phyloP scores from a whole-genome alignment of 1,140 invertebrate species.

The Telenomus remus region DNA sequence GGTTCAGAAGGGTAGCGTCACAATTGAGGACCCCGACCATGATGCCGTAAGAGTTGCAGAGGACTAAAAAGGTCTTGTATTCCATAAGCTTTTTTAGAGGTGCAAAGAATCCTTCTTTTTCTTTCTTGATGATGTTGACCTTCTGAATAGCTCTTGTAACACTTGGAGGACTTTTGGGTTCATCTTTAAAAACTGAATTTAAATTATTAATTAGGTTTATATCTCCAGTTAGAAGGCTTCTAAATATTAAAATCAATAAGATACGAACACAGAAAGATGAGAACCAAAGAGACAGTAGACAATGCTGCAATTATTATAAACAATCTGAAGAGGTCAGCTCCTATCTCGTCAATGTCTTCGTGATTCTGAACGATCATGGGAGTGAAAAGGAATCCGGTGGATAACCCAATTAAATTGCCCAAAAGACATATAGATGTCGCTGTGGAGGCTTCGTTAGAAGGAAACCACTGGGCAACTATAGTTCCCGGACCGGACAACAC shows the following conservation, averaged over 20 bases:
- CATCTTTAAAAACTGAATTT: slow-evolving; percentile 79
- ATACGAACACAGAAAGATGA: slow-evolving; percentile 79
- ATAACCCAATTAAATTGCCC: slow-evolving; percentile 82
- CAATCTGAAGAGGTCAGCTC: slow-evolving; percentile 65
- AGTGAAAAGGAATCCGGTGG: slow-evolving; percentile 70
- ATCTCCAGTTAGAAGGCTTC: too few species aligned
- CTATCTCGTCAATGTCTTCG: slow-evolving; percentile 66
- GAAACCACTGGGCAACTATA: slow-evolving; percentile 80
- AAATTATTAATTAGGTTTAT: too few species aligned
- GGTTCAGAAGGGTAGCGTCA: slow-evolving; percentile 81
- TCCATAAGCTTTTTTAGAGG: slow-evolving; percentile 74
- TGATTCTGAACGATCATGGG: slow-evolving; percentile 74
- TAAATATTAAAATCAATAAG: neutral
- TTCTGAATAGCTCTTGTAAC: slow-evolving; percentile 74
- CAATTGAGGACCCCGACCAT: slow-evolving; percentile 84
- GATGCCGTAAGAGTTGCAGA: slow-evolving; percentile 81
- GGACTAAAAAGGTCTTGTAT: slow-evolving; percentile 77
- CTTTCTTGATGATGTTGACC: slow-evolving; percentile 23
- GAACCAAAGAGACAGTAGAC: slow-evolving; percentile 76
- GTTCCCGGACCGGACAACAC: slow-evolving; percentile 83
- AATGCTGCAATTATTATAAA: slow-evolving; percentile 76
- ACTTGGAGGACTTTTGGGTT: slow-evolving; percentile 78
- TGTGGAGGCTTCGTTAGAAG: slow-evolving; percentile 80
- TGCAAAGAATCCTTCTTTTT: slow-evolving; percentile 54
- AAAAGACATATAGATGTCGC: slow-evolving; percentile 87